Evolutionary conservation across 1,140 invertebrate species (phyloP).

Genomic region (Plectus sambesii): DNA sequence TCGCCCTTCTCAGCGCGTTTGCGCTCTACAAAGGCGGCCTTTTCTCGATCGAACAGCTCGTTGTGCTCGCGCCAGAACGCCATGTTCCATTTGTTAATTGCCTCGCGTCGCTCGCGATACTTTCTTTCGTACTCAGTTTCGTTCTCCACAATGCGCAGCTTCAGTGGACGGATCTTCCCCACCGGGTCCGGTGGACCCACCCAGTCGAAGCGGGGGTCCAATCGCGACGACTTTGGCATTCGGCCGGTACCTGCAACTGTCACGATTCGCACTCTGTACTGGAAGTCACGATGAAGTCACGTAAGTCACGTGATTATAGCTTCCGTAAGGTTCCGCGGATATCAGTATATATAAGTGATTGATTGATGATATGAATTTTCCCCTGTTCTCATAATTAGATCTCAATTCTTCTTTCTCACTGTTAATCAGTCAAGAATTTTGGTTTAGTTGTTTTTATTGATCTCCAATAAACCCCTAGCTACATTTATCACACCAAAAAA

Average conservation of each 20-base stretch:
- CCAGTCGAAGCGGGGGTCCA: conserved; percentile 38
- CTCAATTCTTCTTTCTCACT: no score
- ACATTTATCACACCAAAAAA: conserved; percentile 2
- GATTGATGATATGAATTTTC: no score
- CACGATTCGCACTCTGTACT: no score
- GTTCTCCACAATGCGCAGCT: conserved; percentile 29
- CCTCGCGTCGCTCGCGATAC: conserved; percentile 29
- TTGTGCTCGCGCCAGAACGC: conserved; percentile 36
- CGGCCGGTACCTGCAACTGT: no score
- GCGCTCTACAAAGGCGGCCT: conserved; percentile 30
- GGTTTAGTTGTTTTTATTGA: conserved; percentile 2
- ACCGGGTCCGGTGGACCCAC: conserved; percentile 40
- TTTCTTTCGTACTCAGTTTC: conserved; percentile 29
- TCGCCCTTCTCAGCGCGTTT: conserved; percentile 30
- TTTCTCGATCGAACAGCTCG: conserved; percentile 29
- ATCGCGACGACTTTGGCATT: no score
- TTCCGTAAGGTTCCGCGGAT: no score
- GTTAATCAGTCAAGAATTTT: no score
- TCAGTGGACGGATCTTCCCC: no score
- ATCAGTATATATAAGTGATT: no score
- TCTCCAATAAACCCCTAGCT: background rate
- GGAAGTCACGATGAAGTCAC: no score
- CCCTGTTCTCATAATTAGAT: no score
- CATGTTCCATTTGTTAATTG: conserved; percentile 36
- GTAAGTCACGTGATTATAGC: no score